phyloP scores from a whole-genome alignment of 2,113 vertebrate genomes.

The Butastur rufipennis region DNA sequence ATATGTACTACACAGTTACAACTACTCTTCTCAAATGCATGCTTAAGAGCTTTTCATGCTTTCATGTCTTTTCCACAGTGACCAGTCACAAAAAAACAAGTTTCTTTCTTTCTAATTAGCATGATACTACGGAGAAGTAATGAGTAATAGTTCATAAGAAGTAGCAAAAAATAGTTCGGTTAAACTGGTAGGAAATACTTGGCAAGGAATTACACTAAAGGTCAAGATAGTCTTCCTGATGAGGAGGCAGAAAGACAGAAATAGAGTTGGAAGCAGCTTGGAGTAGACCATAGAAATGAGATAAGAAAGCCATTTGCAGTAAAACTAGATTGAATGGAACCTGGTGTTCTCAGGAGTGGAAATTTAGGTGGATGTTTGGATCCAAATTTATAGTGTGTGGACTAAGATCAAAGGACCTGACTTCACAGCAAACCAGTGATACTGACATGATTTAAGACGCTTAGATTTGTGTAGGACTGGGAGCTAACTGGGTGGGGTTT shows the following conservation, averaged over 20 bases:
- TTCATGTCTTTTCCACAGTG: not conserved
- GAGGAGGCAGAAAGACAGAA: not conserved
- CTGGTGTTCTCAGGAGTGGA: not conserved
- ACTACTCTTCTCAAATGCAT: not conserved
- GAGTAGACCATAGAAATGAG: not conserved
- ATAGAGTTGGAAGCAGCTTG: not conserved
- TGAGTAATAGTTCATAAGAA: not conserved
- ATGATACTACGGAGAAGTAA: not conserved
- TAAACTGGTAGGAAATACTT: not conserved
- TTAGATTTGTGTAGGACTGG: not conserved
- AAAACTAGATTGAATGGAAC: not conserved
- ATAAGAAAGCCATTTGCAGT: not conserved
- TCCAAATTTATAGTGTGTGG: not conserved
- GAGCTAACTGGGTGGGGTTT: not conserved
- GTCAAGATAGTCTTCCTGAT: not conserved
- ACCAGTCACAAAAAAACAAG: not conserved
- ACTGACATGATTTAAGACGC: not conserved
- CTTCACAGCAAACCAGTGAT: not conserved
- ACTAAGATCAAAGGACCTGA: not conserved
- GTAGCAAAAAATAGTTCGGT: not conserved
- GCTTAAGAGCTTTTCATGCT: not conserved
- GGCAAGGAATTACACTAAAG: not conserved
- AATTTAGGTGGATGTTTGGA: not conserved
- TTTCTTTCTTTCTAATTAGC: not conserved
- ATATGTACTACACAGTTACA: accelerated